Base-by-base conservation (phyloP, 2,888 invertebrate genomes). In the Mimumesa dahlbomi region DNA sequence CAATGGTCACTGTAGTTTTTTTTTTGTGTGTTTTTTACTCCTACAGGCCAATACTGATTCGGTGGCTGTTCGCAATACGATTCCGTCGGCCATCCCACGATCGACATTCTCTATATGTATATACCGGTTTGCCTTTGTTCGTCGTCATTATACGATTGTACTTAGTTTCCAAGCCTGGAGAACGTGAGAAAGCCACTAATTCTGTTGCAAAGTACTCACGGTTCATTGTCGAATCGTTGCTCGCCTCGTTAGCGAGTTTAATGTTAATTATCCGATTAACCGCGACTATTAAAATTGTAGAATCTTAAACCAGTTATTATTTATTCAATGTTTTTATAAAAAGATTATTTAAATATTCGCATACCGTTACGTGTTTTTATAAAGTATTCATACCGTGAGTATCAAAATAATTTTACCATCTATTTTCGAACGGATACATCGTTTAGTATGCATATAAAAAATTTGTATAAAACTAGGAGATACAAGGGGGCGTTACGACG, bases 1-100 rank as follows among this genome's bases (percentile, higher is more conserved):
- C 73, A 70, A 76, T 71, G 61, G 49, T 49, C 29, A 58, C 43
- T 50, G 54, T 52, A 5, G 25, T 25, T 25, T 25, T 25, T 25
- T 25, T 25, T 25, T 25, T n/a, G n/a, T n/a, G n/a, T n/a, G n/a
- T n/a, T n/a, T 25, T 63, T 54, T 61, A 34, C 54, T 22, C 22
- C 22, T 14, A 13, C 43, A 5, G 31, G 3, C 50, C 22, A n/a
- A 19, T 16, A 21, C 42, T n/a, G 48, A 14, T 5, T 46, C 57
- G 2, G 42, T n/a, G 13, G 29, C 4, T 40, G 16, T 18, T 9
- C 7, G 40, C 18, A 16, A 40, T 40, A 16, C 18, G 40, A n/a
- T n/a, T 40, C 40, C 18, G 14, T 40, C n/a, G 9, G 16, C 18
- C 40, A 5, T 18, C 40, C n/a, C 16, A 6, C 40, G 14, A 4